Evolutionary conservation across 2,113 vertebrate genomes (phyloP).

Genomic region (Coryphaenoides rupestris): DNA sequence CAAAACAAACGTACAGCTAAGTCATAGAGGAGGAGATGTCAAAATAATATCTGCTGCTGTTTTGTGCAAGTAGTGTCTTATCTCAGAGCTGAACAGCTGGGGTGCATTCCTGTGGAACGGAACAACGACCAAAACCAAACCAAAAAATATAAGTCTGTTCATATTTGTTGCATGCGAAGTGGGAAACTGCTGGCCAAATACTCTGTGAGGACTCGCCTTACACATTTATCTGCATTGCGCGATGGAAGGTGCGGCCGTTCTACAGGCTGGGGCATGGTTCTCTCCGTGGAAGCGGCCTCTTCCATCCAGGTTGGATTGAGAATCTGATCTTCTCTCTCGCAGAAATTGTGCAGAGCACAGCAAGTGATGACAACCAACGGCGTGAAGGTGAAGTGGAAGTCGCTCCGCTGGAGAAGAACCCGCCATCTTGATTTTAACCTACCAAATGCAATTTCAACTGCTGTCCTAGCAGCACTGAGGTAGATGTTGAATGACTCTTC

Average conservation of each 20-base stretch:
- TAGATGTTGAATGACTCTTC: slow-evolving; percentile 23
- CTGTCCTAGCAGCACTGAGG: slow-evolving; percentile 6
- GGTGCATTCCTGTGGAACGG: too few relatives aligned
- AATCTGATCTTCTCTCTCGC: neutral
- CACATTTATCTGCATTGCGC: neutral
- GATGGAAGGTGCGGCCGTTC: neutral
- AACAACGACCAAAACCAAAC: too few relatives aligned
- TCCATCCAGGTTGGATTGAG: slow-evolving; percentile 8
- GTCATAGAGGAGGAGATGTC: too few relatives aligned
- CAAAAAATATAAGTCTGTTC: too few relatives aligned
- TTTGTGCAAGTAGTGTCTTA: too few relatives aligned
- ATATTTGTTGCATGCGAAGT: too few relatives aligned
- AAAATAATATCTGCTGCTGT: too few relatives aligned
- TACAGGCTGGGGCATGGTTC: neutral
- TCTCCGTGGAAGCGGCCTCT: neutral
- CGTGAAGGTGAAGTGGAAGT: slow-evolving; percentile 19
- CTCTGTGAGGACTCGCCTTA: neutral
- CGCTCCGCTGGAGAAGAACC: slow-evolving; percentile 7
- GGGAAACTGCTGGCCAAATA: slow-evolving; percentile 4
- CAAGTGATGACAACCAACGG: slow-evolving; percentile 13
- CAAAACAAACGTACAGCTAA: too few relatives aligned
- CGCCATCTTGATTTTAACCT: slow-evolving; percentile 13
- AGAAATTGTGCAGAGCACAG: slow-evolving; percentile 20
- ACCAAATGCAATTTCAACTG: slow-evolving; percentile 7
- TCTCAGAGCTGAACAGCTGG: too few relatives aligned